Percentiles rank a stretch among this genome's conserved stretches.
phyloP scores from a whole-genome alignment of 2,888 invertebrate species.

The Lysandra coridon region DNA sequence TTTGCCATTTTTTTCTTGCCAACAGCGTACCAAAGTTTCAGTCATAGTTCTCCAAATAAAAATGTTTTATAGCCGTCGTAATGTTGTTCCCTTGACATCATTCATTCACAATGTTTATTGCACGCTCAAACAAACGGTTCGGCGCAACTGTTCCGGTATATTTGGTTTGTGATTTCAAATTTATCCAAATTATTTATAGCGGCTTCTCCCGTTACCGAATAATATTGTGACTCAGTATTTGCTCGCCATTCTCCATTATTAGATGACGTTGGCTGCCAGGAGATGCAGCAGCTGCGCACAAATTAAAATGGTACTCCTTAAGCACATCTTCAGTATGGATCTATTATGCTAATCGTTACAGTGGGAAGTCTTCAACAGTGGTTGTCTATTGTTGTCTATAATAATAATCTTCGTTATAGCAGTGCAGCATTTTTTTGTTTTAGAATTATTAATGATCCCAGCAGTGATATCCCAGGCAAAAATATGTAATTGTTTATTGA shows the following conservation, averaged over 20 bases:
- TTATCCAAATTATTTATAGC: constrained; percentile 12
- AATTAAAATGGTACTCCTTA: not conserved
- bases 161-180: constrained; percentile 24
- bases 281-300: not conserved
- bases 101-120: constrained; percentile 23
- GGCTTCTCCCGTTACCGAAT: constrained; percentile 14
- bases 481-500: too few species aligned
- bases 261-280: not conserved
- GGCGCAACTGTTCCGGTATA: constrained; percentile 22
- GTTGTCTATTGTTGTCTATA: too few species aligned
- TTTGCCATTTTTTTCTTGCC: not conserved
- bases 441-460: too few species aligned
- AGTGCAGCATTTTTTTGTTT: too few species aligned
- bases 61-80: not conserved
- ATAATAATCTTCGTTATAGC: too few species aligned
- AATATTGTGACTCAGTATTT: constrained; percentile 17
- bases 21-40: not conserved
- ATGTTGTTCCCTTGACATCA: constrained; percentile 24
- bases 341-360: too few species aligned
- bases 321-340: not conserved
- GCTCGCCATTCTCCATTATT: constrained; percentile 5
- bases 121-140: constrained; percentile 25
- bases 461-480: too few species aligned
- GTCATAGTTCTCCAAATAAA: constrained; percentile 8
- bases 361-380: too few species aligned